phyloP scores from a whole-genome alignment of 2,797 vertebrate species.

The Tokudaia muenninki region DNA sequence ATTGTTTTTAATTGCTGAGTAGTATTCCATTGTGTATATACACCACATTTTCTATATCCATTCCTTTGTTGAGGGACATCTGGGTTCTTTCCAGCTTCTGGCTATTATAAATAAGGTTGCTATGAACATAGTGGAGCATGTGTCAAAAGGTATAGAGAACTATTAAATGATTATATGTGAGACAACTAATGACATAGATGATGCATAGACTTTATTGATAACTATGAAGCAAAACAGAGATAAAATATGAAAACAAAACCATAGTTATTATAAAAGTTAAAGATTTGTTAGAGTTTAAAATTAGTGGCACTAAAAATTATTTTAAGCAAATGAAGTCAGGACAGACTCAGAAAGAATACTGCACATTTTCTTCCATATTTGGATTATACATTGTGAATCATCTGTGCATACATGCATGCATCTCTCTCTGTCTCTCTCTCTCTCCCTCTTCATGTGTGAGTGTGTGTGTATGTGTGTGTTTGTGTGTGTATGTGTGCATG shows the following conservation, averaged over 20 bases:
- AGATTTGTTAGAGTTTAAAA: constrained; percentile 29
- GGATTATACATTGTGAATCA: background rate
- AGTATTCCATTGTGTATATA: no score
- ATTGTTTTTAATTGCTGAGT: no score
- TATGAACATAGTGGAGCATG: no score
- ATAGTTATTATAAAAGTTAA: background rate
- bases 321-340: background rate
- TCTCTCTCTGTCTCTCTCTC: background rate
- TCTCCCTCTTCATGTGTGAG: background rate
- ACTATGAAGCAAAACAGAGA: background rate
- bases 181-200: background rate
- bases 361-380: background rate
- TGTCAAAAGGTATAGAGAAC: background rate
- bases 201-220: background rate
- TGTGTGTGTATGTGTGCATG: background rate
- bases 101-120: no score
- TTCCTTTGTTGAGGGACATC: no score
- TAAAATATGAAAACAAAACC: background rate
- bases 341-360: background rate
- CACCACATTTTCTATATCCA: no score
- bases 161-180: background rate
- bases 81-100: no score
- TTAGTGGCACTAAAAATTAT: background rate
- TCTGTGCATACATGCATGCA: background rate
- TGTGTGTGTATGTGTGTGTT: background rate